phyloP scores from a whole-genome alignment of 2,113 vertebrate species.

The Campylomormyrus numenius region DNA sequence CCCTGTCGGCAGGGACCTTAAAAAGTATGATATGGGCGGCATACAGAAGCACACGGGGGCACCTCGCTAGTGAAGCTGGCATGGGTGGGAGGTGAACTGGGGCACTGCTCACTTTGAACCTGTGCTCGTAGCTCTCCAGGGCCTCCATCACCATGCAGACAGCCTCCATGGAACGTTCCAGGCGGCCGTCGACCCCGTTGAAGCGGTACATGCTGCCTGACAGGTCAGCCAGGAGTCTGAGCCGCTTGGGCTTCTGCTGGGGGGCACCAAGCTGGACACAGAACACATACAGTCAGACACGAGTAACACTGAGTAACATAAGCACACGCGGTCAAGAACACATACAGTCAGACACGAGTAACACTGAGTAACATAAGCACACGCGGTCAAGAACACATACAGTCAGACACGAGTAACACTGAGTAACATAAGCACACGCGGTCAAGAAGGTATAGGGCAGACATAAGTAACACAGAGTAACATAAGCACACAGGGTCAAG shows the following conservation, averaged over 20 bases:
- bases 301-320: not conserved
- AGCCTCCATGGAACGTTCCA: constrained; percentile 93
- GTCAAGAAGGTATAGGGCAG: not conserved
- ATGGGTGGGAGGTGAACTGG: not conserved
- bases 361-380: not conserved
- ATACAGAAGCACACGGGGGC: not conserved
- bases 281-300: not conserved
- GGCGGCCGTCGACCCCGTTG: constrained; percentile 81
- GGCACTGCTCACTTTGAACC: constrained; percentile 80
- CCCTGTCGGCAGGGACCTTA: not conserved
- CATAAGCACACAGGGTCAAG: not conserved
- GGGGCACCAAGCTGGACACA: constrained; percentile 72
- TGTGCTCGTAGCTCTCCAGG: constrained; percentile 87
- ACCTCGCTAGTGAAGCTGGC: not conserved
- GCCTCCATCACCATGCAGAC: constrained; percentile 98
- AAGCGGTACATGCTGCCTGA: constrained; percentile 98
- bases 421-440: not conserved
- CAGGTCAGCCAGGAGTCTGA: constrained; percentile 81
- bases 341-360: not conserved
- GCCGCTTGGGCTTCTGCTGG: constrained; percentile 85
- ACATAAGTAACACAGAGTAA: not conserved
- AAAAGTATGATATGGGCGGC: not conserved
- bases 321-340: not conserved
- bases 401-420: not conserved
- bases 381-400: not conserved